Evolutionary conservation across 2,888 invertebrate genomes (phyloP), one percentile per base, ranked within the genome.

Genomic region (Leucoptera coffeella): DNA sequence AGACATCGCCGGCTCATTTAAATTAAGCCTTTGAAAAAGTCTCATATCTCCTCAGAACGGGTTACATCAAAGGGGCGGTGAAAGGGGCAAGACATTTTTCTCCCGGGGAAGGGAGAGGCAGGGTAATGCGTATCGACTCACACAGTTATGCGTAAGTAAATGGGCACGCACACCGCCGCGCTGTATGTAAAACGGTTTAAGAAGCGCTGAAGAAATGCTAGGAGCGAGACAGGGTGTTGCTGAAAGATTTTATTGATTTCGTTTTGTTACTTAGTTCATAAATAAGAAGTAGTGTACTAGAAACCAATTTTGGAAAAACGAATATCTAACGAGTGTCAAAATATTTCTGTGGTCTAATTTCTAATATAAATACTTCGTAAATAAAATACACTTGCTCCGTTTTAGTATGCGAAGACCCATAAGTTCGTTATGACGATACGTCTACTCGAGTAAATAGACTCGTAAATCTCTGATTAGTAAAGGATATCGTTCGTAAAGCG

Each of bases 111-210:
- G 41, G 39, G 34, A 35, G 35, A 39, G 56, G 52, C 59, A 50
- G 46, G 61, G 62, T 65, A 65, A 65, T 67, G 67, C 67, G 67
- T 69, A 67, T 46, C 36, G 38, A 58, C 64, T 50, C 67, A 56
- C 67, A 65, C 64, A 64, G 45, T 51, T 42, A 47, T 65, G 65
- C 64, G 64, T 65, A 55, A 47, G 57, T 59, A 62, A 60, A 62
- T 61, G 60, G 57, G 39, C 39, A 50, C 64, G 52, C 65, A 64
- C 67, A 67, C 67, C 32, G 29, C 41, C 46, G 43, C 25, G 23
- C 29, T 69, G 64, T 69, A 67, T 67, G 69, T 67, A 67, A 69
- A 67, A 69, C 65, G 65, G 65, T 69, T 67, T 67, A 69, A 69
- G 67, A 69, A 67, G 64, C 65, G 60, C 45, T 59, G 67, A 69